Evolutionary conservation across 2,888 invertebrate genomes (phyloP), one percentile per base, ranked within the genome.

Genomic region (Leistus spinibarbis): DNA sequence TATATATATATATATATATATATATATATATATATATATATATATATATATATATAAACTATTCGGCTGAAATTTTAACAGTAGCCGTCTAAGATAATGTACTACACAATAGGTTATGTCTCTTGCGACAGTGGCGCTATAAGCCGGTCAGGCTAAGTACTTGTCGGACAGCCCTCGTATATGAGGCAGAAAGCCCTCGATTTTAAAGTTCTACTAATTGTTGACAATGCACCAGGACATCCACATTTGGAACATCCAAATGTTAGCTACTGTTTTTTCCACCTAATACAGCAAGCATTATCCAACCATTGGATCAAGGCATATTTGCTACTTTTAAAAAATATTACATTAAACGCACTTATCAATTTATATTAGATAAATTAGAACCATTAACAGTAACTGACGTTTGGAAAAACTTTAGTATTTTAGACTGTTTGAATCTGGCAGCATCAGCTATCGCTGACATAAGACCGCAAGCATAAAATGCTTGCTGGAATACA

Each of bases 381-480:
- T 5, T 56, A 56, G 65, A 19, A 4, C n/a, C 67, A 56, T 64
- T 56, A 76, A 76, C 73, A 54, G 76, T 80, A 1, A 78, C 75
- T 66, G 78, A 79, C 56, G 77, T 76, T 53, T 80, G 81, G 80
- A 80, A 78, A 77, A 79, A 79, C 7, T 79, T 78, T 78, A 75
- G 78, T 16, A 79, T 81, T 70, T 76, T 76, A 16, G 78, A 79
- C 65, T 81, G 80, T 76, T 72, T 81, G 54, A 77, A 56, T 68
- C 71, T 77, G 69, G n/a, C 76, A 67, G 73, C 54, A 19, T 77
- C 77, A 71, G 77, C 78, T 20, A 68, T 79, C 19, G 71, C 76
- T 76, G 79, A 79, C 54, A 63, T 79, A 76, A 63, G 76, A 79
- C 77, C 76, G 77, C 76, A 77, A 67, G 78, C 78, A 17, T 78